phyloP scores from a whole-genome alignment of 2,888 invertebrate species.

The Drosophila affinis region DNA sequence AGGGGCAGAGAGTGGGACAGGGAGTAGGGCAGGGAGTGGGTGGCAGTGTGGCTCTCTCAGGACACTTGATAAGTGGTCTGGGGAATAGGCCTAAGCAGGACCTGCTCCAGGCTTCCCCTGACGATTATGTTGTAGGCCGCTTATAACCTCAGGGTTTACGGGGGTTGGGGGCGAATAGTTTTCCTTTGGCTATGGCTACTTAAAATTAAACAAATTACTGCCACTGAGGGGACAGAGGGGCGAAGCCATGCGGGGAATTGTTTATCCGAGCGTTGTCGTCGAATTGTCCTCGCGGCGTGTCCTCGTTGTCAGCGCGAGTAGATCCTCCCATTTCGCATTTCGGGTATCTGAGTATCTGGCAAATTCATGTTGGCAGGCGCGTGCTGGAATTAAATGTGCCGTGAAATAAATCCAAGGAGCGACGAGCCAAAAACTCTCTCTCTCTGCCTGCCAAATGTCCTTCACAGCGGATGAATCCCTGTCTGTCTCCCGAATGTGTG shows the following conservation, averaged over 20 bases:
- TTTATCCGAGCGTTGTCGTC: slow-evolving; percentile 58
- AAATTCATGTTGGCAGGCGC: slow-evolving; percentile 52
- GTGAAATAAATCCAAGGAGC: slow-evolving; percentile 72
- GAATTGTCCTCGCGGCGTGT: slow-evolving; percentile 56
- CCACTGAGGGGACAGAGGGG: neutral
- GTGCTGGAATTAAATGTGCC: slow-evolving; percentile 75
- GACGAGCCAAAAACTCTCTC: slow-evolving; percentile 11
- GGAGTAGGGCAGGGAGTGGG: neutral
- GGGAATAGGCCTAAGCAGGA: slow-evolving; percentile 36
- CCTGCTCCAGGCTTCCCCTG: neutral
- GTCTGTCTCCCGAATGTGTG: slow-evolving; percentile 1
- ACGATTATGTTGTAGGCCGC: slow-evolving; percentile 39
- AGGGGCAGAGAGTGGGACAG: too few species aligned
- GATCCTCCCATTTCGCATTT: neutral
- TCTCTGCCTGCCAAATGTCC: slow-evolving; percentile 36
- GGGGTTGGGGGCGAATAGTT: slow-evolving; percentile 32
- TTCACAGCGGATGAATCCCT: slow-evolving; percentile 36
- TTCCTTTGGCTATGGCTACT: slow-evolving; percentile 60
- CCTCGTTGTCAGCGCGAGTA: slow-evolving; percentile 34
- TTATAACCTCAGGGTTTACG: slow-evolving; percentile 17
- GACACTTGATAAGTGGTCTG: slow-evolving; percentile 69
- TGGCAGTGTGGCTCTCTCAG: slow-evolving; percentile 47
- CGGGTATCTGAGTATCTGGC: neutral
- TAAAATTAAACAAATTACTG: slow-evolving; percentile 77
- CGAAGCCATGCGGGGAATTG: slow-evolving; percentile 27